These are phyloP conservation scores for Bellardia bayeri DNA, from an alignment of 2,888 invertebrate genomes.

Conservation along the genomic window DNA sequence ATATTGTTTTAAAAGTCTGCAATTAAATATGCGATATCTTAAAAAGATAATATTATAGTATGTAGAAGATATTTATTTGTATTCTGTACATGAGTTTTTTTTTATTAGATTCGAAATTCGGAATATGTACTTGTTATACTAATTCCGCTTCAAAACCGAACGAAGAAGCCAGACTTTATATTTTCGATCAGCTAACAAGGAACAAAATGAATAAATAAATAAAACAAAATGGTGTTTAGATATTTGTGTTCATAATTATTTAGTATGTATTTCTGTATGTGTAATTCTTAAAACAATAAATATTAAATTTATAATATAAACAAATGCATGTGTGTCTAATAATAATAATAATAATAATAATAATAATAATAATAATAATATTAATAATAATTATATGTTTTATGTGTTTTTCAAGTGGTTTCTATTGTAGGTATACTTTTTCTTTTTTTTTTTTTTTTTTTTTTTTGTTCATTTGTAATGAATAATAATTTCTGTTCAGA, in stretches of 20 bases:
- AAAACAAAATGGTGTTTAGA: slow-evolving; percentile 72
- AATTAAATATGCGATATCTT: too few species aligned
- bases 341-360: slow-evolving; percentile 1
- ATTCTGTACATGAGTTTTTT: too few species aligned
- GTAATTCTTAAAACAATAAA: slow-evolving; percentile 65
- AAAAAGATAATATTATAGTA: too few species aligned
- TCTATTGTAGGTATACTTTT: slow-evolving; percentile 21
- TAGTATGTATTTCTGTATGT: slow-evolving; percentile 64
- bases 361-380: slow-evolving; percentile 37
- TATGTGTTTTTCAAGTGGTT: slow-evolving; percentile 6
- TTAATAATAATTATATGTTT: slow-evolving; percentile 41
- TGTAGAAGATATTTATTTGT: too few species aligned
- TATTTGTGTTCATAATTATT: slow-evolving; percentile 68
- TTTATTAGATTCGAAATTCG: too few species aligned
- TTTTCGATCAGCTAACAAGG: too few species aligned
- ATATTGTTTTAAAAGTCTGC: too few species aligned
- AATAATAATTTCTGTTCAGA: slow-evolving; percentile 58
- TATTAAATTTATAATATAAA: slow-evolving; percentile 66
- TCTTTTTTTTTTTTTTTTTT: not conserved
- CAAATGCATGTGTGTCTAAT: slow-evolving; percentile 38
- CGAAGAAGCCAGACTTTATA: too few species aligned
- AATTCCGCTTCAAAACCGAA: too few species aligned
- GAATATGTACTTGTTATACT: too few species aligned
- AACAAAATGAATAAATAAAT: slow-evolving; percentile 55
- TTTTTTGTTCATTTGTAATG: slow-evolving; percentile 70